Percentiles rank a stretch among this genome's conserved stretches.
Conservation (phyloP, 2,888 invertebrate genomes). For the Dolichopus griseipennis region DNA sequence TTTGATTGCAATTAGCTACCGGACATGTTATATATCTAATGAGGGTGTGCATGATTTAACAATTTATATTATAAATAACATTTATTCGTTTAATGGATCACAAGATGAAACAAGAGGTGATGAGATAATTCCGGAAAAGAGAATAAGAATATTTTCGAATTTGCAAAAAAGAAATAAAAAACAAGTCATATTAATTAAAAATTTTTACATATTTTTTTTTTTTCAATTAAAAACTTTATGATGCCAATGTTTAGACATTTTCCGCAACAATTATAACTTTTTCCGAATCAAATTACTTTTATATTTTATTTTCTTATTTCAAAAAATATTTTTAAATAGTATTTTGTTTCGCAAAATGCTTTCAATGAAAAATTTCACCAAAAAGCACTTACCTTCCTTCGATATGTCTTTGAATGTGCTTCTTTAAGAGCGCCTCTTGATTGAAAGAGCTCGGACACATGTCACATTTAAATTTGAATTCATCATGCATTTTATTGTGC, state of each 20-base stretch:
- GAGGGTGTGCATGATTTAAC: not conserved
- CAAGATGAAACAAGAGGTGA: not conserved
- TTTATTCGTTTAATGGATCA: not conserved
- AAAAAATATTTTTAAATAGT: conserved; percentile 8
- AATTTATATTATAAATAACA: not conserved
- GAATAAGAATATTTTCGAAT: not conserved
- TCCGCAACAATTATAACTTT: not conserved
- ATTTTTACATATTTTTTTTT: not conserved
- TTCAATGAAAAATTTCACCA: conserved; percentile 6
- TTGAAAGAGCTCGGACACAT: conserved; percentile 43
- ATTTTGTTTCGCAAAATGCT: conserved; percentile 6
- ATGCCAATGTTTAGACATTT: not conserved
- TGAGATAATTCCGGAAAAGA: not conserved
- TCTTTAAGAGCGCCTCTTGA: conserved; percentile 42
- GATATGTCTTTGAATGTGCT: conserved; percentile 43
- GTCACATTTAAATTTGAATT: conserved; percentile 43
- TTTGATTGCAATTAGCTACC: conserved; percentile 41
- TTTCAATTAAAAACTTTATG: not conserved
- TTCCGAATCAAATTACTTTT: conserved; percentile 3
- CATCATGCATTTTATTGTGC: conserved; percentile 43
- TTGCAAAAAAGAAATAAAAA: conserved; percentile 6
- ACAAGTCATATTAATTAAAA: not conserved
- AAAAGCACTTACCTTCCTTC: conserved; percentile 35
- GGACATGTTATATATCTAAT: conserved; percentile 40
- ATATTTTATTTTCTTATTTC: not conserved